Conservation (phyloP, 2,888 invertebrate genomes). For the Corythucha ciliata region DNA sequence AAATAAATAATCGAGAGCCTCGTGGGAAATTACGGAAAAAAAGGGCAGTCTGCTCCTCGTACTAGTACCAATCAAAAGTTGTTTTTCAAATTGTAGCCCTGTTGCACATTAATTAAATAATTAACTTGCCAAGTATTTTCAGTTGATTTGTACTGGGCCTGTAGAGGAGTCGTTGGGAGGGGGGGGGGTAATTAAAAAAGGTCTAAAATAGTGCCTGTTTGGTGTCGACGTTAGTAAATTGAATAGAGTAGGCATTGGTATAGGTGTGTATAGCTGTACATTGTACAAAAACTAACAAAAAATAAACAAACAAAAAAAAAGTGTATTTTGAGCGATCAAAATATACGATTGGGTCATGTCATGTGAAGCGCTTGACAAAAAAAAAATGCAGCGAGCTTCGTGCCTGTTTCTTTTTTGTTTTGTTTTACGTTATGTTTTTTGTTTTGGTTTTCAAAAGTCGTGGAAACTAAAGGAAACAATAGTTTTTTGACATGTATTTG, state of each 20-base stretch:
- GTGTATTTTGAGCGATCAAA: constrained; percentile 13
- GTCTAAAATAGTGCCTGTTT: constrained; percentile 27
- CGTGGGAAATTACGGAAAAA: too few species aligned
- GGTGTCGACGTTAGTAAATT: constrained; percentile 28
- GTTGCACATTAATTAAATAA: not conserved
- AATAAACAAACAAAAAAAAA: not conserved
- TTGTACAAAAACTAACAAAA: constrained; percentile 7
- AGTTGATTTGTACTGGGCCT: constrained; percentile 21
- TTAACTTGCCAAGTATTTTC: not conserved
- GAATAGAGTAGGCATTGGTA: constrained; percentile 26
- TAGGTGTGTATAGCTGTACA: constrained; percentile 29
- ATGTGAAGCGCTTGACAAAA: too few species aligned
- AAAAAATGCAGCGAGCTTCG: too few species aligned
- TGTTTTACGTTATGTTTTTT: too few species aligned
- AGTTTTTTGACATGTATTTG: constrained; percentile 23
- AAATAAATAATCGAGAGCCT: too few species aligned
- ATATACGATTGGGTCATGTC: constrained; percentile 12
- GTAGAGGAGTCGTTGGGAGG: not conserved
- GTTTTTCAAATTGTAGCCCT: not conserved
- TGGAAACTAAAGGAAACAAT: too few species aligned
- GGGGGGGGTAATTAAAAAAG: constrained; percentile 2
- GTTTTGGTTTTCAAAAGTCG: too few species aligned
- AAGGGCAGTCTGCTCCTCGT: too few species aligned
- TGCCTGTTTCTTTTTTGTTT: too few species aligned
- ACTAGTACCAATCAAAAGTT: too few species aligned